Evolutionary conservation across 2,888 invertebrate species (phyloP).

Genomic region (Cerastoderma edule): DNA sequence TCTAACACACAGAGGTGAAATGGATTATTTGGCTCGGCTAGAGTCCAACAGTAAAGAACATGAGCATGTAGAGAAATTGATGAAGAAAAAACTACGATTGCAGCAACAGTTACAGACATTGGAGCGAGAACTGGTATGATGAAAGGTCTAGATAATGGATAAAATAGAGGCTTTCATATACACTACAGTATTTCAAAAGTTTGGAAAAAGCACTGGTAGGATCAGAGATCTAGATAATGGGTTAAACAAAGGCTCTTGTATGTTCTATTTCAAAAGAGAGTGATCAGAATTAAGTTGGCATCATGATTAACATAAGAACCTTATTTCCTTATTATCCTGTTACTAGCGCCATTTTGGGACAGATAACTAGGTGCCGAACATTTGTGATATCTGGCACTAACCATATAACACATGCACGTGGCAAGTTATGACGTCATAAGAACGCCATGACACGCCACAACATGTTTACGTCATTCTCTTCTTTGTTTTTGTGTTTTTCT

Average conservation of each 20-base stretch:
- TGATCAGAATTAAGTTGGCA: too few species aligned
- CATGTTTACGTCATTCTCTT: too few species aligned
- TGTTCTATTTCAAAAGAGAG: too few species aligned
- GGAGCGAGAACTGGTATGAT: background rate
- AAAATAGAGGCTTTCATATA: background rate
- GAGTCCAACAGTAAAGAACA: background rate
- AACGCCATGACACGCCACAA: too few species aligned
- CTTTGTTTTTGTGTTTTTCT: too few species aligned
- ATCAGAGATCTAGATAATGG: background rate
- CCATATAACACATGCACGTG: too few species aligned
- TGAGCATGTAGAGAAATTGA: background rate
- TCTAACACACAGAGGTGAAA: background rate
- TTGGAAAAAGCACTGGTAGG: background rate
- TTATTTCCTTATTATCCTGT: too few species aligned
- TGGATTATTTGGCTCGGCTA: background rate
- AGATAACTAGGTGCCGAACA: too few species aligned
- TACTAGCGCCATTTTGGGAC: too few species aligned
- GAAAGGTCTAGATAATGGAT: background rate
- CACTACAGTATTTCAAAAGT: background rate
- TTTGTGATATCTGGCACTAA: too few species aligned
- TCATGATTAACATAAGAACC: too few species aligned
- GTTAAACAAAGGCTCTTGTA: background rate
- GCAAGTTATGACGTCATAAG: too few species aligned
- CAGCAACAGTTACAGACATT: background rate
- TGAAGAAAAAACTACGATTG: background rate